These are phyloP conservation scores for Pinna nobilis DNA, from an alignment of 1,140 invertebrate genomes.

Conservation along the genomic window DNA sequence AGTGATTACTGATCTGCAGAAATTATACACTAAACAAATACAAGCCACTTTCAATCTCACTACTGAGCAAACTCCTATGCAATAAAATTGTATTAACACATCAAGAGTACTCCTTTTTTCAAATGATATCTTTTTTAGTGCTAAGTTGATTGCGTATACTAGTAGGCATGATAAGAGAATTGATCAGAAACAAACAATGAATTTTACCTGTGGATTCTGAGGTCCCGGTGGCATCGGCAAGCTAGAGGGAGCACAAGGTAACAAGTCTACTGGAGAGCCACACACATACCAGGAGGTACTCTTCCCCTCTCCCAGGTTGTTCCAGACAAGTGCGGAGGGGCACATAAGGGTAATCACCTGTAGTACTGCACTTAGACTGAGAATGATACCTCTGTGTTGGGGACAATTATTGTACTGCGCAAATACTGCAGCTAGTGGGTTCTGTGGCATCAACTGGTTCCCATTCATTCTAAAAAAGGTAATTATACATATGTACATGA, in stretches of 20 bases:
- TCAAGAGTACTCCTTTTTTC: too few species aligned
- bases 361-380: slow-evolving; percentile 86
- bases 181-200: too few species aligned
- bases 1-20: too few species aligned
- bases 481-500: too few species aligned
- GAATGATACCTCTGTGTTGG: slow-evolving; percentile 90
- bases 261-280: slow-evolving; percentile 93
- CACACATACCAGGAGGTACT: slow-evolving; percentile 82
- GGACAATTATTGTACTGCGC: slow-evolving; percentile 91
- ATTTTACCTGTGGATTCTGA: slow-evolving; percentile 76
- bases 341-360: slow-evolving; percentile 92
- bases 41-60: too few species aligned
- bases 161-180: too few species aligned
- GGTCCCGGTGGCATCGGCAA: slow-evolving; percentile 88
- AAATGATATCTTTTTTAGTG: too few species aligned
- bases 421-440: slow-evolving; percentile 82
- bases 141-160: too few species aligned
- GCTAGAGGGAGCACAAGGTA: slow-evolving; percentile 90
- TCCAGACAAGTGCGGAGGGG: slow-evolving; percentile 95
- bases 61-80: too few species aligned
- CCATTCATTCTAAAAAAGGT: slow-evolving; percentile 34
- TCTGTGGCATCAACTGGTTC: slow-evolving; percentile 48
- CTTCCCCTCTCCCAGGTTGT: slow-evolving; percentile 78
- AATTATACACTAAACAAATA: too few species aligned
- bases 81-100: too few species aligned